These are phyloP conservation scores for Cepphus grylle DNA, from an alignment of 2,113 vertebrate genomes.

Conservation along the genomic window DNA sequence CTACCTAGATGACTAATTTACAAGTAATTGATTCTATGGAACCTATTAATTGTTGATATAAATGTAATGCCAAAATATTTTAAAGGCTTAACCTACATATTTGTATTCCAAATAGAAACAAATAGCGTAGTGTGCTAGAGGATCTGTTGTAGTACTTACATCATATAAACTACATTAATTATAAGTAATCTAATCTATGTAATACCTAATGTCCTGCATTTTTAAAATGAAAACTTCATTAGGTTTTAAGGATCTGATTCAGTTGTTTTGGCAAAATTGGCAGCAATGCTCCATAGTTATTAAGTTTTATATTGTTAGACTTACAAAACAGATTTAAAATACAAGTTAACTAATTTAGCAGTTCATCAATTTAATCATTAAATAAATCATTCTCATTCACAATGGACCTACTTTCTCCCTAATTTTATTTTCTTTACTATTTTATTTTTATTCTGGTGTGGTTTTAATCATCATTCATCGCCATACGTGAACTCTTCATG, in stretches of 20 bases:
- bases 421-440: not conserved
- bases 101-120: not conserved
- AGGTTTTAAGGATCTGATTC: not conserved
- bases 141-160: not conserved
- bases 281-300: not conserved
- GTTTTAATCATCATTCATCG: not conserved
- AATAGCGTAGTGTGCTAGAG: not conserved
- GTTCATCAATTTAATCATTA: not conserved
- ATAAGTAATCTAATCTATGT: not conserved
- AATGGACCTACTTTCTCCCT: conserved; percentile 43
- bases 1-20: not conserved
- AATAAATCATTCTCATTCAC: conserved; percentile 11
- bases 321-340: not conserved
- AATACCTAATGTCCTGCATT: not conserved
- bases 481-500: not conserved
- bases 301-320: not conserved
- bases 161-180: not conserved
- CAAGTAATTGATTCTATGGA: not conserved
- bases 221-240: not conserved
- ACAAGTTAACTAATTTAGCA: not conserved
- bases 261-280: not conserved
- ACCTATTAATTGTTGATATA: not conserved
- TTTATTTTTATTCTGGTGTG: not conserved
- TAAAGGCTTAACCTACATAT: not conserved
- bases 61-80: not conserved